phyloP scores from a whole-genome alignment of 2,797 vertebrate species.

The Telmatherina bonti region DNA sequence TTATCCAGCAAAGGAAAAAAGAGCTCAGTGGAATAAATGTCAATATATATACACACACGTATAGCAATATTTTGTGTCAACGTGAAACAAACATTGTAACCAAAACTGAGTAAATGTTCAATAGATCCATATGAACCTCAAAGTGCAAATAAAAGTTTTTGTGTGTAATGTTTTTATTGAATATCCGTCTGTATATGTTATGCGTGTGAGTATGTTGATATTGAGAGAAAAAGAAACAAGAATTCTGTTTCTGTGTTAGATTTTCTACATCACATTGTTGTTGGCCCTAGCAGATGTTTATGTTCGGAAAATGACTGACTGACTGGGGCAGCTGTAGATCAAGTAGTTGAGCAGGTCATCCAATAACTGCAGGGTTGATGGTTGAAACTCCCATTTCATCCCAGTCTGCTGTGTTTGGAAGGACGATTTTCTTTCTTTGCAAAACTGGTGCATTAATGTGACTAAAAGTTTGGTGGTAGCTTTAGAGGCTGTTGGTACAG shows the following conservation, averaged over 20 bases:
- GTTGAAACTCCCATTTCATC: not conserved
- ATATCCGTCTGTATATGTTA: not conserved
- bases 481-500: not conserved
- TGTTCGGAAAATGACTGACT: too few species aligned
- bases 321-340: too few species aligned
- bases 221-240: not conserved
- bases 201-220: not conserved
- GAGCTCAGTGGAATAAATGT: conserved; percentile 22
- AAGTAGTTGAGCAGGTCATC: too few species aligned
- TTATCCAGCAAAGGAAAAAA: conserved; percentile 38
- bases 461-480: not conserved
- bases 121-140: conserved; percentile 39
- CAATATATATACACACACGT: conserved; percentile 1
- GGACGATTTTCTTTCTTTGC: not conserved
- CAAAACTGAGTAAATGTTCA: conserved; percentile 36
- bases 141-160: conserved; percentile 62
- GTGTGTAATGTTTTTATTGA: conserved; percentile 43
- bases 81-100: conserved; percentile 51
- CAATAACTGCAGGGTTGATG: not conserved
- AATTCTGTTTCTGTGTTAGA: not conserved
- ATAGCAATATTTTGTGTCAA: conserved; percentile 40
- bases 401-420: too few species aligned
- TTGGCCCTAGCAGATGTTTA: not conserved
- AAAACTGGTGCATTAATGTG: not conserved
- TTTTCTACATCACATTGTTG: not conserved